Conservation (phyloP, 92 coral and sea anemone genomes). For the Porites divaricata region DNA sequence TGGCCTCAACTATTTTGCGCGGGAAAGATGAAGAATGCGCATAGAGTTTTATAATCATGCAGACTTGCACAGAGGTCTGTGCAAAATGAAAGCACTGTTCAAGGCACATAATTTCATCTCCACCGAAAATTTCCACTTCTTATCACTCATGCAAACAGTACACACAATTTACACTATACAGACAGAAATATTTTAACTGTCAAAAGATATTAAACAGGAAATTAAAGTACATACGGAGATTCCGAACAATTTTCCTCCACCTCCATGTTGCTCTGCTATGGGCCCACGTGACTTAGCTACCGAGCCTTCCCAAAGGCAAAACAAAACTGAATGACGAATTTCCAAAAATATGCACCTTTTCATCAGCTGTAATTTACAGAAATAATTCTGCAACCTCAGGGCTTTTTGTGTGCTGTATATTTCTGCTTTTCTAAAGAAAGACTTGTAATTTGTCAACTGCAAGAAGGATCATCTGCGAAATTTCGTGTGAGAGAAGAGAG, state of each 20-base stretch:
- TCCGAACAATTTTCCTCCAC: constrained; percentile 23
- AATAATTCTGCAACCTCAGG: constrained; percentile 18
- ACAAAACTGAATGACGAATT: background rate
- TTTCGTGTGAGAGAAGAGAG: background rate
- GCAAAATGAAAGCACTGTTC: no score
- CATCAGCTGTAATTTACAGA: background rate
- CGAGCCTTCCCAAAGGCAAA: constrained; percentile 14
- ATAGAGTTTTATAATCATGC: no score
- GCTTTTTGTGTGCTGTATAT: background rate
- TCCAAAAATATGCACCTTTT: background rate
- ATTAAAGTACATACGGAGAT: constrained; percentile 32
- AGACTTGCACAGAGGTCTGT: no score
- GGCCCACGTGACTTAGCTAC: background rate
- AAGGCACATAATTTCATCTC: no score
- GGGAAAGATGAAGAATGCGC: no score
- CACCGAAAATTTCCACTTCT: no score
- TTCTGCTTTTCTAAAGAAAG: background rate
- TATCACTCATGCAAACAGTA: no score
- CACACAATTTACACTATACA: no score
- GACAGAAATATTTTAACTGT: background rate
- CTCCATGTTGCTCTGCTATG: constrained; percentile 1
- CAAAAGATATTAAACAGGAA: background rate
- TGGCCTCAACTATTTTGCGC: no score
- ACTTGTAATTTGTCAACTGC: background rate
- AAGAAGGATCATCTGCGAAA: background rate